These are phyloP conservation scores for Penaeus chinensis DNA, from an alignment of 1,140 invertebrate species.

Conservation along the genomic window DNA sequence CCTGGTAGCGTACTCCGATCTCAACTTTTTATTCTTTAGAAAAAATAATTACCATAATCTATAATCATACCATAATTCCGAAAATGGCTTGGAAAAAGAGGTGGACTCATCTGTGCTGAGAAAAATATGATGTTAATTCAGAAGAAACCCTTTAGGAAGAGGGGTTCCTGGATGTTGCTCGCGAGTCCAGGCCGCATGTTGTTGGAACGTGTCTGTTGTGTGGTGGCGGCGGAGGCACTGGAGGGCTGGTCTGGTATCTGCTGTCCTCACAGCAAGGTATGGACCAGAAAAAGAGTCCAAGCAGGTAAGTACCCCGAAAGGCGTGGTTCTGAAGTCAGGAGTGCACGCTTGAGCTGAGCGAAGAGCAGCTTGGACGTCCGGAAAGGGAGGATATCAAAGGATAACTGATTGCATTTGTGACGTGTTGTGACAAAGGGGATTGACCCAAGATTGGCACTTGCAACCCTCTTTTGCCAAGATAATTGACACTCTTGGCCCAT, in stretches of 20 bases:
- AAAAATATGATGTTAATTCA: neutral
- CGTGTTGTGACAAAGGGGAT: constrained; percentile 27
- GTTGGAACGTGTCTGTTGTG: constrained; percentile 15
- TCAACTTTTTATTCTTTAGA: neutral
- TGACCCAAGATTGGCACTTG: constrained; percentile 24
- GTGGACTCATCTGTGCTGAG: too few relatives aligned
- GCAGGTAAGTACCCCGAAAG: constrained; percentile 19
- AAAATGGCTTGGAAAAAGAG: neutral
- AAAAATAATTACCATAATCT: neutral
- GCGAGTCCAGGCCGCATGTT: neutral
- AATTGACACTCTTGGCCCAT: neutral
- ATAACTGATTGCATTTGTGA: neutral
- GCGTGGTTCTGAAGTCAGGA: too few relatives aligned
- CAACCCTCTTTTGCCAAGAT: neutral
- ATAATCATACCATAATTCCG: neutral
- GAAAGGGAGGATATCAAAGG: neutral
- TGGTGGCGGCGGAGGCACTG: constrained; percentile 16
- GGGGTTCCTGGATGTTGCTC: neutral
- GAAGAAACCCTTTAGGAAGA: neutral
- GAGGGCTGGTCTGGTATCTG: constrained; percentile 25
- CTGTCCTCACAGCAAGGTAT: constrained; percentile 41
- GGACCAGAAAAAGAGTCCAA: constrained; percentile 49
- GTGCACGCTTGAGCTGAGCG: too few relatives aligned
- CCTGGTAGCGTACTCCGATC: neutral
- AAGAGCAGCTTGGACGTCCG: too few relatives aligned